Base-by-base conservation (phyloP, 1,140 invertebrate species). In the Asobara japonica region DNA sequence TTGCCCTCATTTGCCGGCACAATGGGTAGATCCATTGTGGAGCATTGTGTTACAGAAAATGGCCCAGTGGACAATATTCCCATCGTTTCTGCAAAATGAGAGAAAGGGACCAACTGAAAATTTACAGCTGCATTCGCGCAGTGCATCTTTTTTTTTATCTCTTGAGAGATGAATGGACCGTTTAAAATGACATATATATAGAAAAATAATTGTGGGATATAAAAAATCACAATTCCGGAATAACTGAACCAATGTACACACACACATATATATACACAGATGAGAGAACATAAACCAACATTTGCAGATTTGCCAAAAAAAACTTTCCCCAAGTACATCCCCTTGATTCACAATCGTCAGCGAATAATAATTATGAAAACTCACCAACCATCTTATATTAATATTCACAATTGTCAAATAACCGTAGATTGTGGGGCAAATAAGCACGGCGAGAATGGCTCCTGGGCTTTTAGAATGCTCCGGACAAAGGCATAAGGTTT, bases 51-150 rank as follows among this genome's bases (percentile, higher is more conserved):
- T n/a, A n/a, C 22, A 25, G 6, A 22, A 20, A 56, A 56, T 25
- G 3, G 51, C 11, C 51, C 51, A 56, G 51, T 56, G 51, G 51
- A 56, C 51, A 25, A 56, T 56, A 56, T 56, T 56, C 22, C 51
- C 51, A 56, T 56, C 51, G 22, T 27, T 56, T 25, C 22, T 56
- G 51, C 8, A 10, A 27, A 56, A 56, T 25, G 22, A 22, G 22
- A 13, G n/a, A 5, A 56, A 56, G 51, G 25, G 51, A 25, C 6
- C 8, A 27, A 10, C 18, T n/a, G n/a, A 10, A 56, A 56, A 56
- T 56, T 56, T 10, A 56, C 20, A 56, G 51, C 6, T 25, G 18
- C 8, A 56, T 25, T 18, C 20, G 18, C 3, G 7, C 51, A 13
- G 16, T 10, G 20, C 11, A 56, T 27, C 11, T 56, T 27, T 56